Evolutionary conservation across 2,888 invertebrate species (phyloP).

Genomic region (Catotricha subobsoleta): DNA sequence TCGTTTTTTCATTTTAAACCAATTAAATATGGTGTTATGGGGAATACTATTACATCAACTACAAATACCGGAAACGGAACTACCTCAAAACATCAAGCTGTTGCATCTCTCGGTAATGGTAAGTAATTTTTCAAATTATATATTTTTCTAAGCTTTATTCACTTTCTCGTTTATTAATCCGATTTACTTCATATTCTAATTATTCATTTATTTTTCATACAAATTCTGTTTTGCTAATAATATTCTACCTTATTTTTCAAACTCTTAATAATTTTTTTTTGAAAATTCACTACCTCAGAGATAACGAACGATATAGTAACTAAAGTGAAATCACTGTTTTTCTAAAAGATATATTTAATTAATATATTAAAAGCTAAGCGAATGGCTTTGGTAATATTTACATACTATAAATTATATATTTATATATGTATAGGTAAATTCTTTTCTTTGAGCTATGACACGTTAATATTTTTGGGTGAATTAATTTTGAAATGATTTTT

Average conservation of each 20-base stretch:
- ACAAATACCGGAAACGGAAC: slow-evolving; percentile 18
- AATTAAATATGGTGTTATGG: slow-evolving; percentile 55
- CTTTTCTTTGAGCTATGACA: too few species aligned
- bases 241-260: not conserved
- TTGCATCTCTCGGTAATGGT: slow-evolving; percentile 20
- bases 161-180: not conserved
- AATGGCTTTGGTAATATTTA: too few species aligned
- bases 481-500: too few species aligned
- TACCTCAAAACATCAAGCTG: slow-evolving; percentile 34
- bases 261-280: too few species aligned
- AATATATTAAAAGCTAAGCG: too few species aligned
- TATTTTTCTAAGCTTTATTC: not conserved
- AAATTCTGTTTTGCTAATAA: not conserved
- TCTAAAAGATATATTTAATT: too few species aligned
- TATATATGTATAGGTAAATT: too few species aligned
- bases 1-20: slow-evolving; percentile 89
- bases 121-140: slow-evolving; percentile 10
- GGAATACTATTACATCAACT: slow-evolving; percentile 31
- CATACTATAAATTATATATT: too few species aligned
- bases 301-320: too few species aligned
- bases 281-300: too few species aligned
- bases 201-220: not conserved
- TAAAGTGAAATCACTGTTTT: too few species aligned
- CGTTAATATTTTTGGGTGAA: too few species aligned
- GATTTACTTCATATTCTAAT: not conserved